Evolutionary conservation across 2,888 invertebrate genomes (phyloP).

Genomic region (Drosophila koepferae): DNA sequence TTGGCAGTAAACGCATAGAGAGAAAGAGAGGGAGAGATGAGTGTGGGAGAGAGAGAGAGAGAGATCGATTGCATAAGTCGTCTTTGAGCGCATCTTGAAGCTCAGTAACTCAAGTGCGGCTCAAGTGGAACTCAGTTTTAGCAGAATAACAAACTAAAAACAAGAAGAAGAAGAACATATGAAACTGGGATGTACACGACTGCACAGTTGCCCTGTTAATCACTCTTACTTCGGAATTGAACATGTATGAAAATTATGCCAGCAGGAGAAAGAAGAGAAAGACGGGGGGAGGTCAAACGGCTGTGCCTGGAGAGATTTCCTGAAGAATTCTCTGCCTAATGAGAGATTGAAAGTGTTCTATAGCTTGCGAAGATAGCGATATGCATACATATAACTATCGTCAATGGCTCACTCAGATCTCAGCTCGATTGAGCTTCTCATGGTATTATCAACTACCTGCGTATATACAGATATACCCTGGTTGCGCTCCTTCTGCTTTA

Average conservation of each 20-base stretch:
- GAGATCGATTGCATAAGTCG: conserved; percentile 38
- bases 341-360: too few species aligned
- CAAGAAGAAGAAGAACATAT: background rate
- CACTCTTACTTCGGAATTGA: background rate
- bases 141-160: background rate
- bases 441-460: background rate
- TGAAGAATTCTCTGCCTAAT: too few species aligned
- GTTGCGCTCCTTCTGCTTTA: background rate
- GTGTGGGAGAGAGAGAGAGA: background rate
- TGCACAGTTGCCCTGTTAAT: background rate
- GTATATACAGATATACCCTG: too few species aligned
- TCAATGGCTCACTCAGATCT: background rate
- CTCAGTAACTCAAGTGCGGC: background rate
- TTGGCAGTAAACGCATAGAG: conserved; percentile 22
- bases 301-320: too few species aligned
- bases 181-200: background rate
- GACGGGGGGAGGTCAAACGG: too few species aligned
- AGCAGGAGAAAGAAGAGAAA: too few species aligned
- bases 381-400: background rate
- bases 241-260: too few species aligned
- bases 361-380: background rate
- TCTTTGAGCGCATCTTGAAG: background rate
- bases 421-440: background rate
- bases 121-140: background rate
- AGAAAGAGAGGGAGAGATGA: background rate